A percentile compares a stretch with the other conserved stretches of the same genome.
Evolutionary conservation across 2,113 vertebrate genomes (phyloP).

Genomic region (Odocoileus hemionus): DNA sequence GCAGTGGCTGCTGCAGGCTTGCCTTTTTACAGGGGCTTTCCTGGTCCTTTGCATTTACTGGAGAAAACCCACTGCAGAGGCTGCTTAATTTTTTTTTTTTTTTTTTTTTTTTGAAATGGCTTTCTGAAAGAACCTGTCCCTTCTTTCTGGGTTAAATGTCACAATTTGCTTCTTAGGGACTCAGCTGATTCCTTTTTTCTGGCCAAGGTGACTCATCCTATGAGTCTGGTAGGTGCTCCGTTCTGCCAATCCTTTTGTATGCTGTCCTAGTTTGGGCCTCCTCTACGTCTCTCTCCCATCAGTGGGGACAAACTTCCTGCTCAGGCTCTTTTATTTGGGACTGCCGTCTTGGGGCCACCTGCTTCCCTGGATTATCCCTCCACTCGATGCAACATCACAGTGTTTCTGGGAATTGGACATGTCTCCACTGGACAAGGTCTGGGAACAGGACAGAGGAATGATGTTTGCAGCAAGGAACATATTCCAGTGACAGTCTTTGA

Average conservation of each 20-base stretch:
- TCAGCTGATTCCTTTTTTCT: background rate
- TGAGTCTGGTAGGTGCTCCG: rapidly evolving
- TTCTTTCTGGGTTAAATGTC: background rate
- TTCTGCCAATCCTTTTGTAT: background rate
- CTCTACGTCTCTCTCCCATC: background rate
- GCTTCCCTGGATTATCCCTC: background rate
- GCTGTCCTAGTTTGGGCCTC: background rate
- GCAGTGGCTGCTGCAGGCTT: background rate
- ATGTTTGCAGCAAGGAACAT: background rate
- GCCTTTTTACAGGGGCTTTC: background rate
- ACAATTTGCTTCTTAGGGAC: background rate
- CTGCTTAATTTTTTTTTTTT: background rate
- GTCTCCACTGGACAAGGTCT: background rate
- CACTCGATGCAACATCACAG: rapidly evolving
- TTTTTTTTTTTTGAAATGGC: background rate
- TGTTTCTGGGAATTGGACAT: rapidly evolving
- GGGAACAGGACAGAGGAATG: background rate
- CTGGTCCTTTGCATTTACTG: background rate
- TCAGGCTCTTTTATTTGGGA: background rate
- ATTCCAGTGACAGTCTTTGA: background rate
- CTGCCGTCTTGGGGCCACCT: no score
- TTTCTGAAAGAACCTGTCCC: background rate
- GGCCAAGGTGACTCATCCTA: no score
- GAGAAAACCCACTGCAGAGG: background rate
- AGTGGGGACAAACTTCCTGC: no score